Percentiles rank a stretch among this genome's conserved stretches.
Conservation (phyloP, 2,113 vertebrate species). For the Gambusia holbrooki region DNA sequence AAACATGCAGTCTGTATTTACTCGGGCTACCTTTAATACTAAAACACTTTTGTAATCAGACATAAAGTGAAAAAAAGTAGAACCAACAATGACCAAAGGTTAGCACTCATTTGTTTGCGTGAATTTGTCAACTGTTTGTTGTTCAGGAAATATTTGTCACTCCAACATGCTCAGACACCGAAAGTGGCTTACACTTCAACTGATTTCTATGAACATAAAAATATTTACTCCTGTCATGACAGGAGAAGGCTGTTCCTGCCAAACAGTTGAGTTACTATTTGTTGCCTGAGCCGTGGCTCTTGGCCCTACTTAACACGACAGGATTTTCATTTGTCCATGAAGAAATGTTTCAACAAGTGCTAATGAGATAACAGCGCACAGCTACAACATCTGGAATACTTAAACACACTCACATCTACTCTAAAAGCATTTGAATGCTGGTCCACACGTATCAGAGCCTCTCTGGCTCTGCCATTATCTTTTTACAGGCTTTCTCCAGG, state of each 20-base stretch:
- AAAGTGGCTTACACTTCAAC: conserved; percentile 44
- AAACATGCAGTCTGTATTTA: not conserved
- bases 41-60: not conserved
- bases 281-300: not conserved
- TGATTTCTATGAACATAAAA: conserved; percentile 35
- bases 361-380: conserved; percentile 3
- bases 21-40: not conserved
- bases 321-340: not conserved
- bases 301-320: not conserved
- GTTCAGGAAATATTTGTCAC: not conserved
- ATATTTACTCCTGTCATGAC: conserved; percentile 52
- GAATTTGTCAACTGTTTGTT: not conserved
- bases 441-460: conserved; percentile 35
- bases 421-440: conserved; percentile 34
- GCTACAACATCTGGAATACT: not conserved
- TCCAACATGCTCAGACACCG: conserved; percentile 2
- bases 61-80: too few relatives aligned
- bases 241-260: conserved; percentile 28
- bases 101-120: not conserved
- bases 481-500: conserved; percentile 59
- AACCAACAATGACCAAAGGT: too few relatives aligned
- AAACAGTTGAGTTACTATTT: conserved; percentile 17
- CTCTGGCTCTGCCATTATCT: conserved; percentile 64
- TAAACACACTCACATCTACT: conserved; percentile 3
- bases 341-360: not conserved